Evolutionary conservation across 2,888 invertebrate species (phyloP), one percentile per base, ranked within the genome.

Genomic region (Spilarctia lutea): DNA sequence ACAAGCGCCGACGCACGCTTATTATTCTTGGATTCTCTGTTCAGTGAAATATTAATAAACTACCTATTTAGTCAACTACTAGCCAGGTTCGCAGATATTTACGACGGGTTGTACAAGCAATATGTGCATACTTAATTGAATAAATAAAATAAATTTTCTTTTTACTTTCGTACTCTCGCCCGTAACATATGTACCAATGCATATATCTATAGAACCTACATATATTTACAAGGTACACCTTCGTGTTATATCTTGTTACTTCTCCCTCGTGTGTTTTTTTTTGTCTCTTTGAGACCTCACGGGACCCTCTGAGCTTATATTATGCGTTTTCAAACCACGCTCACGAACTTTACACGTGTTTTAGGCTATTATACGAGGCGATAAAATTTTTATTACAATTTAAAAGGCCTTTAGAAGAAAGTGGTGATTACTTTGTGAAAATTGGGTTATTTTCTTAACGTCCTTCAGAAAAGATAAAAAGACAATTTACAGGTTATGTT

Each of bases 351-450:
- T 67, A 42, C 42, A 67, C 18, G 24, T 7, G 45, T 18, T 42
- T 71, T 30, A 42, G 20, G 24, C 30, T 71, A 33, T 45, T 48
- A 71, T 13, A 16, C 39, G 45, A 27, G 30, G 18, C 27, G 65
- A 42, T 71, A 71, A 67, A 71, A 30, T 45, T 20, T 24, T 13
- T n/a, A 63, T 60, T 39, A 67, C 42, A 39, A 30, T 68, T 30
- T 68, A 68, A 68, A 48, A 48, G 68, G 48, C 30, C 20, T 48
- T 68, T 48, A 68, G 18, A 33, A 24, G 6, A 30, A 8, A 67
- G 42, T 42, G 27, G 18, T 18, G 42, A 27, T 42, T 42, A 42
- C n/a, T 2, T 67, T 67, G n/a, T 42, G 18, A 10, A 18, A 67
- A 67, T 66, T 27, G 7, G 18, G 27, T 27, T 42, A 66, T 67